phyloP scores from a whole-genome alignment of 2,113 vertebrate genomes.

The Spea bombifrons region DNA sequence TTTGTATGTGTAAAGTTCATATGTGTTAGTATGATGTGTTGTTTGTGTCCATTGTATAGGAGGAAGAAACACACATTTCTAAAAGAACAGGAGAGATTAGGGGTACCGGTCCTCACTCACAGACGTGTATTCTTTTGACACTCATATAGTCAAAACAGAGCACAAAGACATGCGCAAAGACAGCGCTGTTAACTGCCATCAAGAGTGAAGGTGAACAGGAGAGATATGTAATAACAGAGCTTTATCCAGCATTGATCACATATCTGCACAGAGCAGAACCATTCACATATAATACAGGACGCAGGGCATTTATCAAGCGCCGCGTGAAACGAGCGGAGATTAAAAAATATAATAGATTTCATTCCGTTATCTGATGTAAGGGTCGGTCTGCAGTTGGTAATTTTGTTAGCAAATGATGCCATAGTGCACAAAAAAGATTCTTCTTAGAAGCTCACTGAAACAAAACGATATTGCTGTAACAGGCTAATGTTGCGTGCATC shows the following conservation, averaged over 20 bases:
- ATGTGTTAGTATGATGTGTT: no score
- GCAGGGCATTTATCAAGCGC: not conserved
- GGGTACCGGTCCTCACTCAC: no score
- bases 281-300: not conserved
- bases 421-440: not conserved
- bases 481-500: not conserved
- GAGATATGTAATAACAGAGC: not conserved
- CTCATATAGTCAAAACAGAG: no score
- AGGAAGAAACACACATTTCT: no score
- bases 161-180: not conserved
- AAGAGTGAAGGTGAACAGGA: not conserved
- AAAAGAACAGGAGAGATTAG: no score
- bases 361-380: slow-evolving; percentile 3
- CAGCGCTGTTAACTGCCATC: not conserved
- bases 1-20: no score
- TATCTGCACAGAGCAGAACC: slow-evolving; percentile 5
- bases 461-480: not conserved
- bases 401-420: not conserved
- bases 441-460: slow-evolving; percentile 7
- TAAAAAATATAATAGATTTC: slow-evolving; percentile 15
- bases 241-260: slow-evolving; percentile 17
- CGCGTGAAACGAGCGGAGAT: slow-evolving; percentile 4
- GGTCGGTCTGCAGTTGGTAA: slow-evolving; percentile 3
- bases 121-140: no score
- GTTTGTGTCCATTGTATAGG: no score